Evolutionary conservation across 1,140 invertebrate species (phyloP), one percentile per base, ranked within the genome.

Genomic region (Himalopsyche phryganea): DNA sequence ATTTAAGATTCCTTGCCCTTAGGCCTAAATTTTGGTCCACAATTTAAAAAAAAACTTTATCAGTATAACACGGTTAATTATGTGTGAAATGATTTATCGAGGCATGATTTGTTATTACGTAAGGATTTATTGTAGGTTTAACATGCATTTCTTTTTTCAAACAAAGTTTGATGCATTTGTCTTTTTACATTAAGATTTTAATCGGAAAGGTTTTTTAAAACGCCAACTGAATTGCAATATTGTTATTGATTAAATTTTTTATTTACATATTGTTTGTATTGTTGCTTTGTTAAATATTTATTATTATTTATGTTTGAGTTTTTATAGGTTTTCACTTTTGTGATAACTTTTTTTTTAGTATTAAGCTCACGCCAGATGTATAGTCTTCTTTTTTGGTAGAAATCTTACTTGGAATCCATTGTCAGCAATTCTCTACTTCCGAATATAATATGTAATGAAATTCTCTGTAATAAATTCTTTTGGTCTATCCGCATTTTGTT

Each of bases 381-480:
- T 63, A 59, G 57, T 64, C 58, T 58, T 64, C 61, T 64, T 64
- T 48, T 60, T 64, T 64, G 58, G 62, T 64, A 64, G 62, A 60
- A 55, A 63, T 63, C 56, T 63, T 61, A 50, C 62, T 64, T 64
- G 50, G 45, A 63, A 64, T 60, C 62, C 57, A 64, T 64, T 64
- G 62, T 64, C 62, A 64, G 62, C 62, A 64, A 60, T 63, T 64
- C 62, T 64, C 62, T 60, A 60, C 62, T 64, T 64, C 62, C 62
- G 62, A 64, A 60, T 57, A 64, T 64, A 53, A 63, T 63, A 64
- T 64, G 57, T 64, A 64, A 64, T 64, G 53, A 64, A 60, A 64
- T 64, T 64, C 57, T 63, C 58, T 64, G 62, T 64, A 64, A 64
- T 63, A 63, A 63, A 63, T 63, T 63, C 61, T 57, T 63, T 63